phyloP scores from a whole-genome alignment of 2,113 vertebrate genomes.

The Alces alces region DNA sequence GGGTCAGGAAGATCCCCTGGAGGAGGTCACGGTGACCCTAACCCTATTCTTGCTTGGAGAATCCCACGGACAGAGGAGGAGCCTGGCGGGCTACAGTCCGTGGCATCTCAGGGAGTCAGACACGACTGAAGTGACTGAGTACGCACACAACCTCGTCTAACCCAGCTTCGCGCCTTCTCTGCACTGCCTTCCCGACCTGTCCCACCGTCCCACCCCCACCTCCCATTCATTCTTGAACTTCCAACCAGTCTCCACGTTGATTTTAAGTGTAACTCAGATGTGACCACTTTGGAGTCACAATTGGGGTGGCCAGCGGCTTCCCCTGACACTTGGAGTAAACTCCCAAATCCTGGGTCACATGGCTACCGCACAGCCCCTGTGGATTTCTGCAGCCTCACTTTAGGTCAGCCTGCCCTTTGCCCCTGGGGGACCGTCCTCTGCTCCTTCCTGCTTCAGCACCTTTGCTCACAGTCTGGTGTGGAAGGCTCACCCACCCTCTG shows the following conservation, averaged over 20 bases:
- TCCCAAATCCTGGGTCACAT: neutral
- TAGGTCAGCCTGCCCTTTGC: neutral
- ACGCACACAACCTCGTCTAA: rapidly evolving
- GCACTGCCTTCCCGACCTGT: neutral
- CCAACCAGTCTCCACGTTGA: neutral
- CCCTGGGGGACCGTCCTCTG: neutral
- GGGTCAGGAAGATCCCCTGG: neutral
- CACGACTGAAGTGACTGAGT: neutral
- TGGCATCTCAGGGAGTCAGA: neutral
- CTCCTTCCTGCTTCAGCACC: neutral
- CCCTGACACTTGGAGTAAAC: neutral
- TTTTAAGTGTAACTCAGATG: neutral
- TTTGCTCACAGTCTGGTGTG: neutral
- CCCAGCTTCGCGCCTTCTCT: rapidly evolving
- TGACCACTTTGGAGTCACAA: neutral
- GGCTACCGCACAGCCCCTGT: rapidly evolving
- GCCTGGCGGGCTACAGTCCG: neutral
- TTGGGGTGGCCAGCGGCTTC: neutral
- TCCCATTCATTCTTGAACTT: neutral
- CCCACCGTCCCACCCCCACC: neutral
- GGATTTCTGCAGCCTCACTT: too few species aligned
- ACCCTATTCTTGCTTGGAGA: neutral
- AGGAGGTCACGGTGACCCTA: neutral
- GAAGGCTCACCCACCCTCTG: neutral
- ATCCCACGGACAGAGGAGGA: neutral